These are phyloP conservation scores for Tursiops truncatus DNA, from an alignment of 2,113 vertebrate genomes.

Conservation along the genomic window DNA sequence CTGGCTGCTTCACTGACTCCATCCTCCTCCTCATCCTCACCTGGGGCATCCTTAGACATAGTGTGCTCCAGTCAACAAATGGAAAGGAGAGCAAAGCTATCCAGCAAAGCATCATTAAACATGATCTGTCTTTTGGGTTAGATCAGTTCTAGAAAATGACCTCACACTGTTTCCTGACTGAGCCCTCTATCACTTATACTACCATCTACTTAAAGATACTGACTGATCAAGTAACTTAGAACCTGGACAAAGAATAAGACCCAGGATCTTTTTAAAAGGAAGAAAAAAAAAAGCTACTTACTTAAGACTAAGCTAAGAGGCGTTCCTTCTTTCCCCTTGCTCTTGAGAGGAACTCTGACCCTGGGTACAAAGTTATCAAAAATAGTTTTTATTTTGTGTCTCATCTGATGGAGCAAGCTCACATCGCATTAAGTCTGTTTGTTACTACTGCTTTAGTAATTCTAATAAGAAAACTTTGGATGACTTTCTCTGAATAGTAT, in stretches of 20 bases:
- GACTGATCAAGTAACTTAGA: conserved; percentile 51
- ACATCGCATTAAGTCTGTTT: conserved; percentile 43
- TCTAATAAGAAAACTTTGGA: conserved; percentile 45
- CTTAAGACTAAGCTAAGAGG: conserved; percentile 79
- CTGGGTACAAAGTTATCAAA: conserved; percentile 79
- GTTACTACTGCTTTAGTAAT: conserved; percentile 40
- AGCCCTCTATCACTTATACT: conserved; percentile 68
- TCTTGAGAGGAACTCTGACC: conserved; percentile 78
- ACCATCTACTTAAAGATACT: conserved; percentile 55
- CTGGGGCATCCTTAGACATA: conserved; percentile 91
- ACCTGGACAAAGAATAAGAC: conserved; percentile 71
- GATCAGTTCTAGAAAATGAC: conserved; percentile 61
- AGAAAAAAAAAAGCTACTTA: conserved; percentile 76
- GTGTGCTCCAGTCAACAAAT: conserved; percentile 59
- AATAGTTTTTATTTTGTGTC: conserved; percentile 73
- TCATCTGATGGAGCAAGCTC: conserved; percentile 74
- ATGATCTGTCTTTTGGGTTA: conserved; percentile 52
- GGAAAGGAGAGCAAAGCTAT: conserved; percentile 52
- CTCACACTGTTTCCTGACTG: conserved; percentile 63
- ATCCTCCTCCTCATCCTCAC: conserved; percentile 95
- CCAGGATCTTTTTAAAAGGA: conserved; percentile 70
- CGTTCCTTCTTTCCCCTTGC: conserved; percentile 76
- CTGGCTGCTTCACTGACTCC: conserved; percentile 95
- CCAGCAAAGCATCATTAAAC: conserved; percentile 49
- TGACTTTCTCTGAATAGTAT: conserved; percentile 41